Conservation (phyloP, 2,888 invertebrate genomes). For the Lasioglossum figueresi region DNA sequence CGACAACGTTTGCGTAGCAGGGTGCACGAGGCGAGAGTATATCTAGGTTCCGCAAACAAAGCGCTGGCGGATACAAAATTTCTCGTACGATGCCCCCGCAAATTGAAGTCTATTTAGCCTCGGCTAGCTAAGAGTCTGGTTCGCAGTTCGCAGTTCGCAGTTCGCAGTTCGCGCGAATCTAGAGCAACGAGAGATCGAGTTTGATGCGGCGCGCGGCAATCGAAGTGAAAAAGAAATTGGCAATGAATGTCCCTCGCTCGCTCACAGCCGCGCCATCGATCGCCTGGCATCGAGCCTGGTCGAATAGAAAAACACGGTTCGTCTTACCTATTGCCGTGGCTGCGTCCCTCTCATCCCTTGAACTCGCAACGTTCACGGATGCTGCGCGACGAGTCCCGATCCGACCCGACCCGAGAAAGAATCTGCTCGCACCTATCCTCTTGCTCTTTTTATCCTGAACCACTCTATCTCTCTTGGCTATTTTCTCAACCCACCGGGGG, state of each 20-base stretch:
- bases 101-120: neutral
- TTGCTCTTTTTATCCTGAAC: neutral
- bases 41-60: neutral
- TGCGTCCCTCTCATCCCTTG: constrained; percentile 54
- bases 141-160: neutral
- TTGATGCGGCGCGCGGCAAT: constrained; percentile 39
- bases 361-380: constrained; percentile 26
- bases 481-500: neutral
- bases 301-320: constrained; percentile 39
- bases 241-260: constrained; percentile 43
- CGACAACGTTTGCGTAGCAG: neutral
- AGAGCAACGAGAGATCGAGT: constrained; percentile 30
- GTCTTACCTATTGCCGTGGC: constrained; percentile 62
- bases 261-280: constrained; percentile 34
- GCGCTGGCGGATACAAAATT: neutral
- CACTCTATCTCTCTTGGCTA: constrained; percentile 23
- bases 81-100: neutral
- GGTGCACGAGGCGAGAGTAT: neutral
- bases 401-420: constrained; percentile 1
- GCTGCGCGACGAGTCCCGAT: neutral
- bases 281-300: constrained; percentile 43
- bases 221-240: constrained; percentile 51
- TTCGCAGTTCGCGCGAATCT: constrained; percentile 10
- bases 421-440: constrained; percentile 16
- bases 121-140: neutral